Percentiles rank a stretch among this genome's conserved stretches.
These are phyloP conservation scores for Rhaphigaster nebulosa DNA, from an alignment of 2,888 invertebrate genomes.

Conservation along the genomic window DNA sequence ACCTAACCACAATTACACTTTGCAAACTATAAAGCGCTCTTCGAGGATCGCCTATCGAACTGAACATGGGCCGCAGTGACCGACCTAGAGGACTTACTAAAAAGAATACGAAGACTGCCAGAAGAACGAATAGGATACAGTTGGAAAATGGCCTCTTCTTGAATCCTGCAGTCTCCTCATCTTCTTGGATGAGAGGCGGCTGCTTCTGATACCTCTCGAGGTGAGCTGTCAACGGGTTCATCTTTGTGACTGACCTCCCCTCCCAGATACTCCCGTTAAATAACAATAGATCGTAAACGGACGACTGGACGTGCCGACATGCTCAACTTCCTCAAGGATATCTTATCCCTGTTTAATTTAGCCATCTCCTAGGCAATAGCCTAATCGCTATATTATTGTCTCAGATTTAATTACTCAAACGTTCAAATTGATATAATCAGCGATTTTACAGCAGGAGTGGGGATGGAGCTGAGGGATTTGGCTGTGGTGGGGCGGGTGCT, in stretches of 20 bases:
- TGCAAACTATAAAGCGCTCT: background rate
- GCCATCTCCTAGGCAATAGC: background rate
- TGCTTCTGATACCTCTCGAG: background rate
- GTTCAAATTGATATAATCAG: slow-evolving; percentile 21
- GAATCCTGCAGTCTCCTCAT: background rate
- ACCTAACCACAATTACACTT: background rate
- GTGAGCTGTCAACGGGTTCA: slow-evolving; percentile 41
- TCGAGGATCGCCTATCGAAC: background rate
- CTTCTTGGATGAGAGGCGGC: slow-evolving; percentile 9
- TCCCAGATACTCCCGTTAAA: background rate
- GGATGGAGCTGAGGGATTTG: background rate
- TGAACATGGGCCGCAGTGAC: background rate
- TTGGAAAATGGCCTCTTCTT: slow-evolving; percentile 52
- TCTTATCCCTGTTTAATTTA: slow-evolving; percentile 17
- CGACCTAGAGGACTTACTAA: slow-evolving; percentile 26
- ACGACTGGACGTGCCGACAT: slow-evolving; percentile 13
- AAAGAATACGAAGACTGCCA: slow-evolving; percentile 40
- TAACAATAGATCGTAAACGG: background rate
- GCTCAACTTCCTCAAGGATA: slow-evolving; percentile 15
- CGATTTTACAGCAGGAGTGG: background rate
- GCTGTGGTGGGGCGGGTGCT: background rate
- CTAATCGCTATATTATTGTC: slow-evolving; percentile 4
- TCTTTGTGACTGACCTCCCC: slow-evolving; percentile 20
- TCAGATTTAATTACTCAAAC: slow-evolving; percentile 25
- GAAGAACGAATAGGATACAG: slow-evolving; percentile 51